phyloP scores from a whole-genome alignment of 2,113 vertebrate genomes.

The Passer montanus region DNA sequence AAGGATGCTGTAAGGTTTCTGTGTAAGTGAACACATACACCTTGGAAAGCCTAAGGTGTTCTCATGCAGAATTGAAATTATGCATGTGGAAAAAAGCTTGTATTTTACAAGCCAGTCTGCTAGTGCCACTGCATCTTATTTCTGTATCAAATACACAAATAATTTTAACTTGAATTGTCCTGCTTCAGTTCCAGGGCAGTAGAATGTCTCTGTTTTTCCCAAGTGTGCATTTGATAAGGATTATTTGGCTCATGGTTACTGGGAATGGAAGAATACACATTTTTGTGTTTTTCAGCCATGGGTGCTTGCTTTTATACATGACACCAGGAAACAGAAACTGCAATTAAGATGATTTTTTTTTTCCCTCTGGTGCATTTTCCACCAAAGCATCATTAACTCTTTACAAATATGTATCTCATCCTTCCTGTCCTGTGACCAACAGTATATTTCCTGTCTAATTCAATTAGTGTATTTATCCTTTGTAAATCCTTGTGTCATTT shows the following conservation, averaged over 20 bases:
- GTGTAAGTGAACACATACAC: accelerated
- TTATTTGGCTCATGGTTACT: background rate
- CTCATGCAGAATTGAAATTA: background rate
- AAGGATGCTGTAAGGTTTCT: background rate
- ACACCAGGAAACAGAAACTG: background rate
- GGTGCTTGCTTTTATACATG: background rate
- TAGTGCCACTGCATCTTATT: background rate
- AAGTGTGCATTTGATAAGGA: background rate
- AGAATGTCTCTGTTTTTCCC: background rate
- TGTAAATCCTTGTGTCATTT: background rate
- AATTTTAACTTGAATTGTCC: background rate
- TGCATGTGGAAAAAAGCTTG: background rate
- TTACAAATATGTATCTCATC: background rate
- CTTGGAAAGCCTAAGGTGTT: background rate
- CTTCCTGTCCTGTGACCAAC: background rate
- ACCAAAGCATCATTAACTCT: background rate
- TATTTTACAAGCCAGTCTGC: background rate
- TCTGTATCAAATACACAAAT: background rate
- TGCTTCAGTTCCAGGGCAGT: background rate
- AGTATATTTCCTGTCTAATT: background rate
- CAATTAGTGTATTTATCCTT: background rate
- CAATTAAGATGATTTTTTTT: background rate
- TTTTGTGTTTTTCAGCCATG: background rate
- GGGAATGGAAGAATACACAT: background rate
- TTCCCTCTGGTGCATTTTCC: background rate